phyloP scores from a whole-genome alignment of 92 coral and sea anemone species.

The Nematostella vectensis region DNA sequence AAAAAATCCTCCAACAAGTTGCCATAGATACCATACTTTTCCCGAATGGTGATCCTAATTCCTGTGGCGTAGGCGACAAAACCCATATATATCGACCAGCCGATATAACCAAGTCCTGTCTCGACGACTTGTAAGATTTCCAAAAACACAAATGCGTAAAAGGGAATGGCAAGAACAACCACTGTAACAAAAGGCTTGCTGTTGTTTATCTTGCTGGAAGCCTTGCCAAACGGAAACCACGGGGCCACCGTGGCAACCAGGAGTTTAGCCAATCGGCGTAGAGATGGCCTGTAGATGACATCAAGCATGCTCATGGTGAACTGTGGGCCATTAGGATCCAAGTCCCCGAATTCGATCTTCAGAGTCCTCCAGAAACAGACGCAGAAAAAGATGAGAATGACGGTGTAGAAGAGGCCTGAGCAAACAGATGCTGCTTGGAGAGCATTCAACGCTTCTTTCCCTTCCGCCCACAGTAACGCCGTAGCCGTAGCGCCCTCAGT shows the following conservation, averaged over 20 bases:
- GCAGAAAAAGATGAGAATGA: conserved; percentile 71
- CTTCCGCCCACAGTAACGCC: conserved; percentile 73
- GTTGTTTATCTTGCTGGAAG: conserved; percentile 43
- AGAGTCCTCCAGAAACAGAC: conserved; percentile 74
- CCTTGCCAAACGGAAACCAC: conserved; percentile 57
- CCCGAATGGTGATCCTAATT: conserved; percentile 56
- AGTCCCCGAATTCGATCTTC: conserved; percentile 69
- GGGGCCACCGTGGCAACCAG: conserved; percentile 49
- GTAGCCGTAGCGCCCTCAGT: conserved; percentile 88
- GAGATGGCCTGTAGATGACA: conserved; percentile 25
- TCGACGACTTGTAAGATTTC: conserved; percentile 22
- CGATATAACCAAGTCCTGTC: conserved; percentile 61
- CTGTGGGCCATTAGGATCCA: conserved; percentile 57
- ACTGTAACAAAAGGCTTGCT: conserved; percentile 31
- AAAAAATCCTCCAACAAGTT: conserved; percentile 73
- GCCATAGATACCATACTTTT: conserved; percentile 48
- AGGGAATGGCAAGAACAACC: conserved; percentile 49
- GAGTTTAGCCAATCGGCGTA: conserved; percentile 14
- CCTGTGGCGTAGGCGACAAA: conserved; percentile 70
- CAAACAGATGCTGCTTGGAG: conserved; percentile 71
- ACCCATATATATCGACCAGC: conserved; percentile 76
- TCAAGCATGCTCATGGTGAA: conserved; percentile 58
- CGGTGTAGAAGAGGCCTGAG: conserved; percentile 67
- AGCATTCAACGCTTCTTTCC: conserved; percentile 54
- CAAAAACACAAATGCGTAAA: conserved; percentile 41